Evolutionary conservation across 2,888 invertebrate genomes (phyloP).

Genomic region (Calameuta filiformis): DNA sequence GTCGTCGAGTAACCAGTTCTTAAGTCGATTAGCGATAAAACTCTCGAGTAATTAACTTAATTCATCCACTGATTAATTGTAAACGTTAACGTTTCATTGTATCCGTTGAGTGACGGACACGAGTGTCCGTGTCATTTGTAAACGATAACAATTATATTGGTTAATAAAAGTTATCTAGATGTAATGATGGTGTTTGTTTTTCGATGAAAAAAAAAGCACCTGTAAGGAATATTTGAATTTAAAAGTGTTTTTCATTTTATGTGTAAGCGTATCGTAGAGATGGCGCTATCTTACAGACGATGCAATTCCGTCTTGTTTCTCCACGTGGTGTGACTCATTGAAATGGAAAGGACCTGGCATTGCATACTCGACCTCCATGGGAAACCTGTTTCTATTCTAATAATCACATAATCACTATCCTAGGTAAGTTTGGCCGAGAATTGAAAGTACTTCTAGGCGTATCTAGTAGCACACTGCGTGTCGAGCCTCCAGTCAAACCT

Average conservation of each 20-base stretch:
- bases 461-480: constrained; percentile 15
- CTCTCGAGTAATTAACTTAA: constrained; percentile 28
- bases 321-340: neutral
- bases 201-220: neutral
- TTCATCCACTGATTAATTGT: constrained; percentile 59
- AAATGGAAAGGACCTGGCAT: constrained; percentile 23
- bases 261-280: neutral
- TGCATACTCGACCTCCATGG: neutral
- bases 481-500: constrained; percentile 30
- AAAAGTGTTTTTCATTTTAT: neutral
- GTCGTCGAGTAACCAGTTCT: constrained; percentile 64
- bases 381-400: neutral
- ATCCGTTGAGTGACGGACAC: constrained; percentile 55
- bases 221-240: neutral
- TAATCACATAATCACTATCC: neutral
- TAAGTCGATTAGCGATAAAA: constrained; percentile 61
- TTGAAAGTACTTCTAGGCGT: constrained; percentile 24
- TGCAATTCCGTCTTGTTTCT: neutral
- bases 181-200: constrained; percentile 35
- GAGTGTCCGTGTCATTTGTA: constrained; percentile 61
- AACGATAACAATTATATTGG: constrained; percentile 64
- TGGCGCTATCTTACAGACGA: neutral
- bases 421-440: neutral
- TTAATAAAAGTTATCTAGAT: constrained; percentile 67
- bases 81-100: constrained; percentile 61